Evolutionary conservation across 2,888 invertebrate genomes (phyloP), one percentile per base, ranked within the genome.

Genomic region (Notodonta ziczac): DNA sequence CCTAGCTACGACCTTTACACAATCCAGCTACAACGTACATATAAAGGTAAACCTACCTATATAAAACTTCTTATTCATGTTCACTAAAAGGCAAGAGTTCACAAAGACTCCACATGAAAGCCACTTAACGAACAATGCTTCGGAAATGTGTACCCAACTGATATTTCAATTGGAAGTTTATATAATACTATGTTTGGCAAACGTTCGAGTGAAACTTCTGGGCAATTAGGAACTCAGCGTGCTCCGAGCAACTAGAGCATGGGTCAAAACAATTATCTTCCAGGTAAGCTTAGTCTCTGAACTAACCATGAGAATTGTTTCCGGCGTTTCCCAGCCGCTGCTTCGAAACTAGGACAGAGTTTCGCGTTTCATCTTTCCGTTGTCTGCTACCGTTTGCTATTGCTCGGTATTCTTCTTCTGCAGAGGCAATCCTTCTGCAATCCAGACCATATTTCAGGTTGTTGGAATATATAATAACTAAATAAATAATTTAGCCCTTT

Each of bases 211-310:
- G 55, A 60, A 76, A 70, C 70, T 72, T 63, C 56, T 44, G 56
- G 70, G 66, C 72, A 78, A 74, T 78, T 77, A 74, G 66, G 54
- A 73, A 69, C 70, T 70, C 62, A 16, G 13, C 54, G 56, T 63
- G 67, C 63, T 61, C 52, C 4, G 14, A 51, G 51, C 32, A 62
- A 65, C 59, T 55, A 57, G n/a, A 56, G 53, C 64, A 60, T 61
- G 59, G 64, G 73, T 74, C 73, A 73, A 74, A 72, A 70, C 74
- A 73, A 73, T 77, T 73, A 70, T 65, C 65, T 60, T 65, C 56
- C 62, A 63, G 65, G 67, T 69, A 65, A 70, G 66, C 70, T 75
- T 65, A 66, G 62, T 63, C 60, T 40, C 54, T 35, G 58, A 66
- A 73, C 69, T 70, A 70, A 69, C 69, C 62, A 56, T 55, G 55